Base-by-base conservation (phyloP, 2,888 invertebrate genomes). In the Patella caerulea region DNA sequence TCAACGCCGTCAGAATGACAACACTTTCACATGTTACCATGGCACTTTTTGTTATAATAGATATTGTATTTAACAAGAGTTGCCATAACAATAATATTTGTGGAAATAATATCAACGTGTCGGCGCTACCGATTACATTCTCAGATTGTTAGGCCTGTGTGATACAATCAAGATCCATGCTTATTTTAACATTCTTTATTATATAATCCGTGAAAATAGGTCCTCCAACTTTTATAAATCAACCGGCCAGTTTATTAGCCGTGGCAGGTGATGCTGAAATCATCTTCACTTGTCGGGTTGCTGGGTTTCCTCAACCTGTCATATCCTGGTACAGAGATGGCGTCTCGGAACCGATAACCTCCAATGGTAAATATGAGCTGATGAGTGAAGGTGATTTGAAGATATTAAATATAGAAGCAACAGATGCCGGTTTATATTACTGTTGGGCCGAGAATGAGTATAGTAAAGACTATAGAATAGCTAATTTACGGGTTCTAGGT, bases 291-390 rank as follows among this genome's bases (percentile, higher is more conserved):
- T 76, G 76, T 55, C 72, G 54, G 17, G 56, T 59, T 1, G 72
- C 45, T 29, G 76, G 76, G 12, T 72, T 72, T 76, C 76, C 76
- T 29, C 34, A 45, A 29, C 76, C 76, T 54, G 19, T 34, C 5
- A 56, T 76, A 53, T 72, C 59, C 34, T 76, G 76, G 76, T 76
- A 72, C 72, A 24, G 65, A 65, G 19, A 24, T 24, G 11, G 3
- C 11, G 65, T 65, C 19, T 2, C 9, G 0, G 4, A 65, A 12
- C 3, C 24, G 24, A 11, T 65, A n/a, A 2, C 24, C 0, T 24
- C 65, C 3, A 19, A 14, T 5, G 24, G 65, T 3, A 65, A 65
- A 65, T 65, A 65, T 14, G 65, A 65, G 65, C 3, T 65, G 19
- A 65, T 24, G 3, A 24, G 12, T 19, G 19, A 19, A 24, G 65